phyloP scores from a whole-genome alignment of 2,797 vertebrate species.

The Myiotriccus ornatus region DNA sequence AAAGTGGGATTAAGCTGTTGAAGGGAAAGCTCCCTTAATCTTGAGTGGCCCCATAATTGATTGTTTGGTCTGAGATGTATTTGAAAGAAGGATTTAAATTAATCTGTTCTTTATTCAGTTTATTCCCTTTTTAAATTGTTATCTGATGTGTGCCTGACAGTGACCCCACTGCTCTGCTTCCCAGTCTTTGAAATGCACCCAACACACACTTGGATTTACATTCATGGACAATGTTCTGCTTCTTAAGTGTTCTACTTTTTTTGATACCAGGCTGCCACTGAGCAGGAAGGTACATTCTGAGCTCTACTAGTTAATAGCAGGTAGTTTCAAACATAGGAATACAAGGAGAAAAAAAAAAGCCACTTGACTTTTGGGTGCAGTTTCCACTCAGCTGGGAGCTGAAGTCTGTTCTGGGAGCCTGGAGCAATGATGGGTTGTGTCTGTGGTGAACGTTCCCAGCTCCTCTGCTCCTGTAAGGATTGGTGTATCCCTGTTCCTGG shows the following conservation, averaged over 20 bases:
- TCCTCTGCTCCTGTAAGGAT: not conserved
- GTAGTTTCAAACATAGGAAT: not conserved
- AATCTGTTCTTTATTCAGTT: not conserved
- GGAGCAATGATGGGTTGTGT: not conserved
- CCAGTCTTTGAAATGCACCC: not conserved
- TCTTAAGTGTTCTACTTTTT: not conserved
- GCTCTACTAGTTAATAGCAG: not conserved
- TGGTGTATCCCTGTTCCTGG: not conserved
- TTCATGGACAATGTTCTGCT: not conserved
- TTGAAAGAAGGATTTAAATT: slow-evolving; percentile 19
- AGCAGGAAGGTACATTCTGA: not conserved
- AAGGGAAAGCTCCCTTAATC: not conserved
- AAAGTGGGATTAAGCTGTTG: not conserved
- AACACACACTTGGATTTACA: not conserved
- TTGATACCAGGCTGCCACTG: not conserved
- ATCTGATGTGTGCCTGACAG: not conserved
- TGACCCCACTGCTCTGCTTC: not conserved
- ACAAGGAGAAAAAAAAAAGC: not conserved
- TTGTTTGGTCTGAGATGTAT: not conserved
- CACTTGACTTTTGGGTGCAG: not conserved
- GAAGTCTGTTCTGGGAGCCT: not conserved
- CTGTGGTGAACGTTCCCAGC: fast-evolving
- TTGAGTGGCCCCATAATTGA: not conserved
- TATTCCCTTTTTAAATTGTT: not conserved
- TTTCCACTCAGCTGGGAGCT: not conserved